Evolutionary conservation across 2,797 vertebrate genomes (phyloP), one percentile per base, ranked within the genome.

Genomic region (Chaetodon trifasciatus): DNA sequence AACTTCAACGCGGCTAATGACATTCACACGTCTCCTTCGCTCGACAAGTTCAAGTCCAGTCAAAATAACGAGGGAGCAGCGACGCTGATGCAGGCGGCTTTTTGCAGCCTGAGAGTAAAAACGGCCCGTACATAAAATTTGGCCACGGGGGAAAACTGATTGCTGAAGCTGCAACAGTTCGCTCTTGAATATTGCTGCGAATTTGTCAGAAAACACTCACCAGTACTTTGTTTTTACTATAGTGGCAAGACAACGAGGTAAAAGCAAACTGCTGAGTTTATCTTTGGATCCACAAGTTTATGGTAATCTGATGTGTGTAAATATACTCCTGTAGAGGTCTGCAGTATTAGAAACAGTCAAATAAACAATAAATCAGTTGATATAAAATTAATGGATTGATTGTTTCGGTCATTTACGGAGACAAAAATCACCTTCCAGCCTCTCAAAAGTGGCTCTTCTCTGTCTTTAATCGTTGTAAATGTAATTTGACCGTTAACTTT

Each of bases 1-100:
- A 89, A 86, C 81, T 84, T 86, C 73, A 86, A 75, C 85, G 12
- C 42, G 0, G 12, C 32, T 57, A 46, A 64, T n/a, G 78, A 62
- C 80, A 2, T 66, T 84, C 57, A 21, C 84, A 81, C 83, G 71
- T 86, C 74, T 21, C 2, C 4, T 74, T 81, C 61, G 44, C 28
- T 65, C 62, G 19, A 19, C 46, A 1, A 46, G 37, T 70, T 74
- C 74, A 77, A 28, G 53, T 65, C 60, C 52, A 63, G 58, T 73
- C 64, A 65, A 12, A 58, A 5, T 39, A 67, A 42, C 1, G 13
- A 42, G 9, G 17, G 19, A 13, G 24, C 1, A 24, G n/a, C 8
- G 28, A 52, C 39, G 12, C 40, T 0, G 61, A 74, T 32, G 19
- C 70, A 17, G 13, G 5, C 28, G n/a, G 49, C 13, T 21, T 13